Evolutionary conservation across 2,888 invertebrate species (phyloP), one percentile per base, ranked within the genome.

Genomic region (Metopia argyrocephala): DNA sequence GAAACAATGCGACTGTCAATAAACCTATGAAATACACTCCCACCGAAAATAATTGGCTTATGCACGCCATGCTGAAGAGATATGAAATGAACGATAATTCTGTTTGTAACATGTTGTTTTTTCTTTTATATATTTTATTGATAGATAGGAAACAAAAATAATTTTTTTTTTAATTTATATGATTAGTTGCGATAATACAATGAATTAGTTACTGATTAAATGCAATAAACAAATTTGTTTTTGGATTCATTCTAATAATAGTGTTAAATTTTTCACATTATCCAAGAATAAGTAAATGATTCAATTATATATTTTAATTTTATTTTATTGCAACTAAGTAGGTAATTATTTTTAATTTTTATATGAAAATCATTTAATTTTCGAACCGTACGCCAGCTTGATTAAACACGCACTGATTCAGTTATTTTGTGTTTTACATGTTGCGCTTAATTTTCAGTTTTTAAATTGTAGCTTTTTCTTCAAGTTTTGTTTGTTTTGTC

Each of bases 21-120:
- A 85, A 5, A n/a, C 89, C 89, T 12, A 89, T 82, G 62, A 87
- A 70, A 65, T 87, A 89, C 65, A 89, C 85, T 38, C 76, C 76
- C n/a, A 82, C 45, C 3, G 87, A 86, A 62, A 88, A 59, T 7
- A 88, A 82, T 64, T 89, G 85, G 84, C 86, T 87, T 78, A 89
- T 59, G 70, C 86, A 85, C 15, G 86, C 85, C 86, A 89, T 87
- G 70, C 85, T 85, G 20, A 89, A 83, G 68, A 86, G 52, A 18
- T 68, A 73, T 23, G 71, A 76, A 45, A 68, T 45, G n/a, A 68
- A 56, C 45, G 70, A 18, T 28, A 45, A 9, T 45, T 70, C 52
- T 0, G 28, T 46, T 75, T 70, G 28, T 0, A 61, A 65, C 79
- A 73, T 66, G 18, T 25, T 50, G 4, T 5, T 56, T 70, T 52